These are phyloP conservation scores for Lasioglossum oenotherae DNA, from an alignment of 2,888 invertebrate genomes.

Conservation along the genomic window DNA sequence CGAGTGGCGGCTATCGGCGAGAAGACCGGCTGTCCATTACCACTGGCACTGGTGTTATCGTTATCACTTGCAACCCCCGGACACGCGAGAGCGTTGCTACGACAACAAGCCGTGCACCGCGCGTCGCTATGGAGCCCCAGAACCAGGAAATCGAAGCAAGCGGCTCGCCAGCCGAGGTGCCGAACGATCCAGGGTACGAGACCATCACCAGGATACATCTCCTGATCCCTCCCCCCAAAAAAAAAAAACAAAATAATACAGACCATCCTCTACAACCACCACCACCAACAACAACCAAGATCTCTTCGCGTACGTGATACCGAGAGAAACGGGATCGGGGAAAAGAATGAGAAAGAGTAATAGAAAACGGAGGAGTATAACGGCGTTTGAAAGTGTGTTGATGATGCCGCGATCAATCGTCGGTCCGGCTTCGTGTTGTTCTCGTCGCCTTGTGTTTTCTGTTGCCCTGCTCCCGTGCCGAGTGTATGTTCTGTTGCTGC, in stretches of 20 bases:
- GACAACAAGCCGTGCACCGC: slow-evolving; percentile 68
- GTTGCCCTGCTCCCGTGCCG: slow-evolving; percentile 62
- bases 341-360: neutral
- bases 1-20: slow-evolving; percentile 37
- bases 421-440: slow-evolving; percentile 36
- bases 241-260: slow-evolving; percentile 17
- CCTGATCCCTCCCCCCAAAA: slow-evolving; percentile 15
- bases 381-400: slow-evolving; percentile 40
- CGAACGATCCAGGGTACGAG: slow-evolving; percentile 96
- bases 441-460: slow-evolving; percentile 57
- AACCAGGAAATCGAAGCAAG: slow-evolving; percentile 91
- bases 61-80: slow-evolving; percentile 55
- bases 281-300: slow-evolving; percentile 54
- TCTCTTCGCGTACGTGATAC: slow-evolving; percentile 33
- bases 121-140: slow-evolving; percentile 89
- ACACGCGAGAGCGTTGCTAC: slow-evolving; percentile 67
- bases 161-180: slow-evolving; percentile 94
- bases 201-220: slow-evolving; percentile 29
- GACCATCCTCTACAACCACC: slow-evolving; percentile 56
- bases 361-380: slow-evolving; percentile 14
- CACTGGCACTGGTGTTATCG: slow-evolving; percentile 38
- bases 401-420: slow-evolving; percentile 24
- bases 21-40: slow-evolving; percentile 45
- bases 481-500: slow-evolving; percentile 64
- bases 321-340: neutral